Conservation (phyloP, 2,888 invertebrate species). For the Callinectes sapidus region DNA sequence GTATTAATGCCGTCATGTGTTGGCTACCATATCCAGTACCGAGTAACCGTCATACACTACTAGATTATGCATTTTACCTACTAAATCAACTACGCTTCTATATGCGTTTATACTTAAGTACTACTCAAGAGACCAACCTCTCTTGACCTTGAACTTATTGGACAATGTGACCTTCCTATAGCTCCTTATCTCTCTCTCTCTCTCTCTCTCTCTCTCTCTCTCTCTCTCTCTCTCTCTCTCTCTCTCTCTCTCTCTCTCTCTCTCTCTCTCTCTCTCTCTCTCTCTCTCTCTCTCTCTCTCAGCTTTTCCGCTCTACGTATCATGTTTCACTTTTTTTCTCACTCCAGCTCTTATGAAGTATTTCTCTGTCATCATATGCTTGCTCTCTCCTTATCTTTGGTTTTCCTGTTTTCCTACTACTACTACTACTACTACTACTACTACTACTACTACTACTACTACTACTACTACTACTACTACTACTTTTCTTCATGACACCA, state of each 20-base stretch:
- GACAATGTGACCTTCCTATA: not conserved
- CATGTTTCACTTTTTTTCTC: not conserved
- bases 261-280: not conserved
- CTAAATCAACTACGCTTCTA: not conserved
- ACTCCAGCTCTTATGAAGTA: not conserved
- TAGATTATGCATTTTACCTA: not conserved
- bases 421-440: not conserved
- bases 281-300: not conserved
- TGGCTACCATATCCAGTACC: not conserved
- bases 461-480: not conserved
- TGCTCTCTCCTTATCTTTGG: not conserved
- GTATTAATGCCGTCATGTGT: not conserved
- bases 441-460: not conserved
- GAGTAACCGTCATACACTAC: not conserved
- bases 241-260: conserved; percentile 41
- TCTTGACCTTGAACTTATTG: not conserved
- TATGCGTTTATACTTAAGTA: not conserved
- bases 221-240: no score
- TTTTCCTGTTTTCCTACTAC: not conserved
- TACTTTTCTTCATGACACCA: not conserved
- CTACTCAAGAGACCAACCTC: not conserved
- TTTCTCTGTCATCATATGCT: not conserved
- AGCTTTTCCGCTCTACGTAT: not conserved
- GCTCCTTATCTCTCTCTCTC: conserved; percentile 19
- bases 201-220: conserved; percentile 17